A percentile compares a stretch with the other conserved stretches of the same genome.
These are phyloP conservation scores for Capra hircus DNA, from an alignment of 2,113 vertebrate species.

Conservation along the genomic window DNA sequence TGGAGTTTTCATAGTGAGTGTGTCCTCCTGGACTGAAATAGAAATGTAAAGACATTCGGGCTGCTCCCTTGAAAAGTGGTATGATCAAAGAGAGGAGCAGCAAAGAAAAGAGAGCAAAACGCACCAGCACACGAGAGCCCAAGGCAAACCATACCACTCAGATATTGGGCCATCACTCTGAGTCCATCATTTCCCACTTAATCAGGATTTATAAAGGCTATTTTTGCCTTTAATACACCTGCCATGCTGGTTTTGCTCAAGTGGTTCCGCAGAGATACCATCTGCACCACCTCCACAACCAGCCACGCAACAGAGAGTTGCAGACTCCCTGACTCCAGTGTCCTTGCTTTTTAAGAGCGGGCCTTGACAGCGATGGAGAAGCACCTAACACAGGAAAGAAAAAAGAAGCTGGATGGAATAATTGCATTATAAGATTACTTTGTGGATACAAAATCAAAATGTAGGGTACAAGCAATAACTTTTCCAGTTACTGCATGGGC, in stretches of 20 bases:
- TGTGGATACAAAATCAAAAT: not conserved
- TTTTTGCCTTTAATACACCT: conserved; percentile 55
- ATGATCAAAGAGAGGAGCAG: not conserved
- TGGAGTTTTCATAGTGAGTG: not conserved
- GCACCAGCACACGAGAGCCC: not conserved
- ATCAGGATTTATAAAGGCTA: conserved; percentile 40
- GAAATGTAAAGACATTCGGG: not conserved
- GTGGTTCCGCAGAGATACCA: conserved; percentile 67
- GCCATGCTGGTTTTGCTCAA: conserved; percentile 53
- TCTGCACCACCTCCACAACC: conserved; percentile 59
- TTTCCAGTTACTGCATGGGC: not conserved
- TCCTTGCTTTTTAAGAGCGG: conserved; percentile 50
- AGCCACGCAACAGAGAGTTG: conserved; percentile 55
- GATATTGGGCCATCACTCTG: not conserved
- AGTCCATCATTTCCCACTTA: conserved; percentile 18
- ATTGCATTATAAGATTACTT: conserved; percentile 45
- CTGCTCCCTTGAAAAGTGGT: conserved; percentile 1
- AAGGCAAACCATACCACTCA: not conserved
- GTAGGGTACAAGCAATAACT: conserved; percentile 24
- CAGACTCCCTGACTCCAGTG: conserved; percentile 62
- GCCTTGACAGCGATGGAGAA: conserved; percentile 32
- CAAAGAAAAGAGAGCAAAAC: not conserved
- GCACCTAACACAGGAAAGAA: conserved; percentile 51
- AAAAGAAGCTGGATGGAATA: conserved; percentile 47
- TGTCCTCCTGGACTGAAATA: not conserved